Base-by-base conservation (phyloP, 2,113 vertebrate genomes). In the Pseudorasbora parva region DNA sequence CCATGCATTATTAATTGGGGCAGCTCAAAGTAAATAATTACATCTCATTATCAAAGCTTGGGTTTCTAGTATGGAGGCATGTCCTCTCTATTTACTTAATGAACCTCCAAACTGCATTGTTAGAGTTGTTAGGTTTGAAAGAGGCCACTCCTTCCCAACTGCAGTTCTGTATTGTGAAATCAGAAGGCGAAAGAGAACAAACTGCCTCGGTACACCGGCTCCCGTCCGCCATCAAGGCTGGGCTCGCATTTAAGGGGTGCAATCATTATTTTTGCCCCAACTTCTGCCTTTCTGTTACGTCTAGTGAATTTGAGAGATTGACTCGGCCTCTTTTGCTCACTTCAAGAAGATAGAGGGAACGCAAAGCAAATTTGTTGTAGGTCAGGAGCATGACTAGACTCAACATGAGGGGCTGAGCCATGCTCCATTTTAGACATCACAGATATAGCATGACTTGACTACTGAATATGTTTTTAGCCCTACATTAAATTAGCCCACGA, bases 1-100 rank as follows among this genome's bases (percentile, higher is more conserved):
- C 64, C 85, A 84, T 87, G 69, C 85, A 89, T 89, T 88, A 89
- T 88, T 88, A 87, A 89, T 87, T 78, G 64, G 74, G 74, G 60
- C 45, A 77, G 68, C 82, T 83, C 75, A 76, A 86, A 83, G 87
- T 88, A 89, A 87, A 89, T 88, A 89, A 89, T 87, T 82, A 88
- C 78, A 82, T 77, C 78, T 88, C 81, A 76, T 87, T 88, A 86
- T 87, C 81, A 86, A 81, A 85, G 80, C 79, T 60, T 71, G 62
- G 77, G 77, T 82, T 78, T 84, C 57, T 82, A 78, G 41, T 54
- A 57, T 80, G 25, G 56, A 82, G 43, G 49, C 19, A 49, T 27
- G 69, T 76, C 59, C 83, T 81, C 76, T 69, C 59, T 81, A 59
- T 81, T 72, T 77, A 54, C 41, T 21, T 86, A 88, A 88, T 82